phyloP scores from a whole-genome alignment of 2,113 vertebrate genomes.

The Lampris incognitus region DNA sequence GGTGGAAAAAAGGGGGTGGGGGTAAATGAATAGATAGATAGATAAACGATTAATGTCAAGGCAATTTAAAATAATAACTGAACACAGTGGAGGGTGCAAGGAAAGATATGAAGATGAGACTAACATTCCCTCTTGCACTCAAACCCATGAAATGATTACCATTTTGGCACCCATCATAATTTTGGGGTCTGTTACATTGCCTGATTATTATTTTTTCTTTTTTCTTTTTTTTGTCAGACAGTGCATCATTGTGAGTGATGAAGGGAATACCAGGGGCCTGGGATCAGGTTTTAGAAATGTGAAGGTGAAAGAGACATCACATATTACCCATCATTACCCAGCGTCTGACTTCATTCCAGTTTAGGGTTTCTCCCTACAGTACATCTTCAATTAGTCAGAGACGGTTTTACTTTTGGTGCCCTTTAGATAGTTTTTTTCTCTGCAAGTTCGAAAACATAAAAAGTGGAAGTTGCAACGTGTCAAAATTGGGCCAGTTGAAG shows the following conservation, averaged over 20 bases:
- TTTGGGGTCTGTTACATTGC: background rate
- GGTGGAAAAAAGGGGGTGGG: no score
- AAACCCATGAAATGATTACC: background rate
- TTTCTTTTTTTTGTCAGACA: no score
- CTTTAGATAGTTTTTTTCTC: conserved; percentile 6
- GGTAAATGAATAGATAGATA: no score
- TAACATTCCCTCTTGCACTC: no score
- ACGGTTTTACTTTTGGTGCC: conserved; percentile 26
- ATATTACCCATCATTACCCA: background rate
- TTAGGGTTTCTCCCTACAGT: background rate
- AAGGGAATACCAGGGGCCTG: background rate
- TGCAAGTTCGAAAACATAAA: conserved; percentile 13
- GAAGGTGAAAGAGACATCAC: conserved; percentile 2
- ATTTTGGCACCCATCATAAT: background rate
- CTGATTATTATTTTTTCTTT: no score
- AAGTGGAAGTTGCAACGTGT: background rate
- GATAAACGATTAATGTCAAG: no score
- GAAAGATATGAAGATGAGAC: no score
- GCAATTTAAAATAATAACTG: no score
- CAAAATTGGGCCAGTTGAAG: background rate
- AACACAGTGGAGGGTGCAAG: no score
- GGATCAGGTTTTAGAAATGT: background rate
- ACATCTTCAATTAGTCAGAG: conserved; percentile 26
- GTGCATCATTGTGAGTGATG: no score
- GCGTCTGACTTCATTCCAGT: conserved; percentile 1